A percentile compares a stretch with the other conserved stretches of the same genome.
phyloP scores from a whole-genome alignment of 1,140 invertebrate species.

The Pygmarrhopalites habei region DNA sequence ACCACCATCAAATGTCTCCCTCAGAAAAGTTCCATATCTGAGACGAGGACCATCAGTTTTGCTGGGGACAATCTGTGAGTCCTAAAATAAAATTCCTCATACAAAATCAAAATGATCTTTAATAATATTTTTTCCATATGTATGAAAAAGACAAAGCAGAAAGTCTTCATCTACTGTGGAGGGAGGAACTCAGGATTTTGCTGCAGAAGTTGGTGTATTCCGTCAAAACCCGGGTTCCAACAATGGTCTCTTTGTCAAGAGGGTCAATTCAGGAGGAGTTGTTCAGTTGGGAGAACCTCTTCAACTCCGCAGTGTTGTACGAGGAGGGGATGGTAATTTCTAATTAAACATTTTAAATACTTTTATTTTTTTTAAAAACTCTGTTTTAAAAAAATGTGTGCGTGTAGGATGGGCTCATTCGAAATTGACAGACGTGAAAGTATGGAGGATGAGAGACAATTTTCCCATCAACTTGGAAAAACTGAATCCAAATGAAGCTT shows the following conservation, averaged over 20 bases:
- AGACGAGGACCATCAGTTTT: constrained; percentile 34
- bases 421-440: constrained; percentile 36
- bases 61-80: constrained; percentile 35
- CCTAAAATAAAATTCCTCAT: too few relatives aligned
- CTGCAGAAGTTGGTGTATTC: constrained; percentile 36
- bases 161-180: constrained; percentile 34
- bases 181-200: constrained; percentile 38
- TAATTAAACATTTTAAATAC: neutral
- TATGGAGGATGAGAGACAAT: constrained; percentile 36
- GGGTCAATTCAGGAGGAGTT: constrained; percentile 37
- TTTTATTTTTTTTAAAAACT: too few relatives aligned
- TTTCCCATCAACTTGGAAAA: constrained; percentile 18
- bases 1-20: constrained; percentile 37
- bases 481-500: constrained; percentile 36
- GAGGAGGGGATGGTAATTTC: constrained; percentile 29
- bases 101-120: too few relatives aligned
- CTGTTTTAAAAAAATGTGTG: too few relatives aligned
- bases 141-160: constrained; percentile 28
- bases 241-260: constrained; percentile 34
- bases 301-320: constrained; percentile 35
- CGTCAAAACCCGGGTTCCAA: constrained; percentile 36
- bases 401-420: constrained; percentile 30
- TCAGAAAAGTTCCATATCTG: constrained; percentile 29
- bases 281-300: constrained; percentile 37
- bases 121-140: too few relatives aligned